A percentile compares a stretch with the other conserved stretches of the same genome.
Evolutionary conservation across 2,797 vertebrate species (phyloP).

Genomic region (Numenius phaeopus): DNA sequence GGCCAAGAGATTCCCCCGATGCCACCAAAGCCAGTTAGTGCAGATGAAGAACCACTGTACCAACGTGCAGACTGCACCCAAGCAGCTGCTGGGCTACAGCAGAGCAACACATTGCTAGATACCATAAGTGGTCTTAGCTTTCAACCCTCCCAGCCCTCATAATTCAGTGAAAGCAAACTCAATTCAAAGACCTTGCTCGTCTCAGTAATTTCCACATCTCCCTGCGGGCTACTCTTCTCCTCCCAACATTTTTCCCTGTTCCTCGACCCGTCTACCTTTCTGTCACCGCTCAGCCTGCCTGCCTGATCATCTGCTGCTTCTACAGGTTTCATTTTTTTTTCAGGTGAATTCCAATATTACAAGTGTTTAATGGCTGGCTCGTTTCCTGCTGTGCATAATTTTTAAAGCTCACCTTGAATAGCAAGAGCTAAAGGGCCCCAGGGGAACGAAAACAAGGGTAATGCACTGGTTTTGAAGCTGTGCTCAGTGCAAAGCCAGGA

Average conservation of each 20-base stretch:
- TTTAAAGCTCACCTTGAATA: neutral
- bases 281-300: neutral
- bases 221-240: neutral
- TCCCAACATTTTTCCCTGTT: rapidly evolving
- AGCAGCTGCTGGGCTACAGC: neutral
- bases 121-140: rapidly evolving
- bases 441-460: neutral
- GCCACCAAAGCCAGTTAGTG: neutral
- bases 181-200: rapidly evolving
- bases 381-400: neutral
- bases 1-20: neutral
- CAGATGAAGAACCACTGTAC: neutral
- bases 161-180: neutral
- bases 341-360: too few relatives aligned
- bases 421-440: neutral
- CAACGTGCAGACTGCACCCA: neutral
- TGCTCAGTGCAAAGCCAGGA: too few relatives aligned
- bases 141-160: neutral
- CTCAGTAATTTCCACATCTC: rapidly evolving
- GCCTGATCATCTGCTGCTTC: neutral
- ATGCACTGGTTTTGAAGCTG: neutral
- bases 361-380: neutral
- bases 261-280: neutral
- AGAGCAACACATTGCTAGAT: neutral
- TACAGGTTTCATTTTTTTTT: too few relatives aligned